phyloP scores from a whole-genome alignment of 2,113 vertebrate species.

The Phalacrocorax brasilianus region DNA sequence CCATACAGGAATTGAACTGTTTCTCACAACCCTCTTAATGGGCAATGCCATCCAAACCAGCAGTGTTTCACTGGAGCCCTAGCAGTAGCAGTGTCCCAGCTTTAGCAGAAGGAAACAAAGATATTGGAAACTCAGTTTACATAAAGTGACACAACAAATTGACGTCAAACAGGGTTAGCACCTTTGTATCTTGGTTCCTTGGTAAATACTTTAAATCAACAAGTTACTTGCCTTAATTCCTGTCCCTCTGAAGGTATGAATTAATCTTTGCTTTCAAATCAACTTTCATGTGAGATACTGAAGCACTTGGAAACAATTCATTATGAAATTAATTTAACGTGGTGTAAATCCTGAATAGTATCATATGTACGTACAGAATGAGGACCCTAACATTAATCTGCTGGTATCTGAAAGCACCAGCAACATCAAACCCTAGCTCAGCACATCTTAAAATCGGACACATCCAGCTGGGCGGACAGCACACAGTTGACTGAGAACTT shows the following conservation, averaged over 20 bases:
- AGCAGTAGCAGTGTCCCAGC: neutral
- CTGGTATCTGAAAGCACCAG: neutral
- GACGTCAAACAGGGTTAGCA: neutral
- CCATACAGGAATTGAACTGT: neutral
- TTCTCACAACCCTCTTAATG: neutral
- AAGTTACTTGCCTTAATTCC: neutral
- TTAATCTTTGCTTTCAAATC: neutral
- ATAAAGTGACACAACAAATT: neutral
- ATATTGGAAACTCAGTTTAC: neutral
- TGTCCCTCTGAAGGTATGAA: neutral
- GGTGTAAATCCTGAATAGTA: neutral
- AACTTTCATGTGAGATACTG: neutral
- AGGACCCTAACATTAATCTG: neutral
- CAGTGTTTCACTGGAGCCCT: neutral
- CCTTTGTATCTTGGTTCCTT: neutral
- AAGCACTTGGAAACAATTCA: neutral
- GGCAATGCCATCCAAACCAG: neutral
- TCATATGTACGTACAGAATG: neutral
- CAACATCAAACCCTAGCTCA: neutral
- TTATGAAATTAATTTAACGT: neutral
- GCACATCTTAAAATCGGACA: neutral
- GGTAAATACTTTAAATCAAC: neutral
- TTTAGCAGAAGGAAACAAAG: neutral
- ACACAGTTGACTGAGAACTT: neutral
- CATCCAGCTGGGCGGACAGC: neutral